Percentiles rank a stretch among this genome's conserved stretches.
Evolutionary conservation across 2,113 vertebrate genomes (phyloP).

Genomic region (Brachyhypopomus occidentalis): DNA sequence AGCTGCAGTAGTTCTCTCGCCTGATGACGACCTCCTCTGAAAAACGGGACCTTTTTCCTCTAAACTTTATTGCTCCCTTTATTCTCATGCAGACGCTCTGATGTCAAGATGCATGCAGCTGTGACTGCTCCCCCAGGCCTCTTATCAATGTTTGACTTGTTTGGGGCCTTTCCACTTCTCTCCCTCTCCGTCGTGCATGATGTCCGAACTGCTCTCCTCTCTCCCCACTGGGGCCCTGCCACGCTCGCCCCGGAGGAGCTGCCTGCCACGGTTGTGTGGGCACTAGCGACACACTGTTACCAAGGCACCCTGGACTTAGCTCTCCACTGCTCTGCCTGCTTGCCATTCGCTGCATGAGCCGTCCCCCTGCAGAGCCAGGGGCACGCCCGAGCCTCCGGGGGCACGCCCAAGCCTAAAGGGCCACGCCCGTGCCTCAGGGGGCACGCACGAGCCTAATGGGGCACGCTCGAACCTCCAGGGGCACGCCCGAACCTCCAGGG

Average conservation of each 20-base stretch:
- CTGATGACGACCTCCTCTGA: not conserved
- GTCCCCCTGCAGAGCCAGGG: slow-evolving; percentile 17
- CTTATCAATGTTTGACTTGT: slow-evolving; percentile 12
- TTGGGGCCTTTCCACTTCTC: not conserved
- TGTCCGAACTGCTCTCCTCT: not conserved
- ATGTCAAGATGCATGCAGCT: not conserved
- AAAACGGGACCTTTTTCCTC: not conserved
- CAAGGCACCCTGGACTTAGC: slow-evolving; percentile 29
- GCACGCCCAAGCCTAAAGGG: not conserved
- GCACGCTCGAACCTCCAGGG: slow-evolving; percentile 28
- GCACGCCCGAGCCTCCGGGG: slow-evolving; percentile 12
- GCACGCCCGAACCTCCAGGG: slow-evolving; percentile 10
- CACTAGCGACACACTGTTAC: slow-evolving; percentile 38
- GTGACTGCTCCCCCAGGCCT: not conserved
- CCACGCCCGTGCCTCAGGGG: slow-evolving; percentile 13
- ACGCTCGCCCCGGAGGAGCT: slow-evolving; percentile 24
- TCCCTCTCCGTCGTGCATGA: not conserved
- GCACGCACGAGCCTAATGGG: slow-evolving; percentile 10
- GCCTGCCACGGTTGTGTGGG: slow-evolving; percentile 22
- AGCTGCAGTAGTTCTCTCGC: not conserved
- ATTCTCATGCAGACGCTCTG: not conserved
- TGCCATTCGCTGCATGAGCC: slow-evolving; percentile 23
- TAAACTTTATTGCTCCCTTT: not conserved
- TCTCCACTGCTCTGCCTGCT: slow-evolving; percentile 7
- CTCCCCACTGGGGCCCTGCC: slow-evolving; percentile 14